Evolutionary conservation across 1,140 invertebrate species (phyloP).

Genomic region (Hyles vespertilio): DNA sequence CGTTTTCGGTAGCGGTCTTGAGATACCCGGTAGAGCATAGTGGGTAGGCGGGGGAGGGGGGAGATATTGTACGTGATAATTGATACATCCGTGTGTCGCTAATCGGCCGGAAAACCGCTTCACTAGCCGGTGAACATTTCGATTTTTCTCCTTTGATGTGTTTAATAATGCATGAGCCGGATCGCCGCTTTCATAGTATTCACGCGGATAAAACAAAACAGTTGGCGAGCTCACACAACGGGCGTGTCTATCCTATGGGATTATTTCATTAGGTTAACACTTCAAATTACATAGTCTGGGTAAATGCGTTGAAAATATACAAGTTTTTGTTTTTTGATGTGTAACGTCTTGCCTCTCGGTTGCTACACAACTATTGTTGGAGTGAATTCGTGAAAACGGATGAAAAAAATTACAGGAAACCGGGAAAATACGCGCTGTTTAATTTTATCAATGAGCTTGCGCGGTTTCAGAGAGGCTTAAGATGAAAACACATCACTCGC

Average conservation of each 20-base stretch:
- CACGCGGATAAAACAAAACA: conserved; percentile 20
- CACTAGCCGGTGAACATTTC: conserved; percentile 67
- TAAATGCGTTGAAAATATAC: too few species aligned
- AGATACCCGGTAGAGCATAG: too few species aligned
- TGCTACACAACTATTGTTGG: too few species aligned
- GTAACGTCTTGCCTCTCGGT: too few species aligned
- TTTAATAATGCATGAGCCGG: conserved; percentile 69
- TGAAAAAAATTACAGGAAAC: too few species aligned
- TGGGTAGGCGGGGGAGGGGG: conserved; percentile 7
- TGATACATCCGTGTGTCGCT: conserved; percentile 55
- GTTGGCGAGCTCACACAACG: conserved; percentile 6
- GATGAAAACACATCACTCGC: too few species aligned
- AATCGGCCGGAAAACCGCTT: conserved; percentile 69
- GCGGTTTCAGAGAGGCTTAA: too few species aligned
- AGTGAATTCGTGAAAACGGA: too few species aligned
- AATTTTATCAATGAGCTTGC: too few species aligned
- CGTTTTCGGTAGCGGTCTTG: too few species aligned
- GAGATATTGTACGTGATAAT: conserved; percentile 51
- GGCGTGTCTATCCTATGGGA: background rate
- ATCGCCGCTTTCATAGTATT: conserved; percentile 39
- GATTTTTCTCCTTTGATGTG: conserved; percentile 75
- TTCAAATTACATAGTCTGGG: background rate
- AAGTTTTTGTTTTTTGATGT: too few species aligned
- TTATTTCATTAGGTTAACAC: conserved; percentile 2
- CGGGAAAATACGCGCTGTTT: too few species aligned